Evolutionary conservation across 2,113 vertebrate genomes (phyloP).

Genomic region (Ceyx cyanopectus): DNA sequence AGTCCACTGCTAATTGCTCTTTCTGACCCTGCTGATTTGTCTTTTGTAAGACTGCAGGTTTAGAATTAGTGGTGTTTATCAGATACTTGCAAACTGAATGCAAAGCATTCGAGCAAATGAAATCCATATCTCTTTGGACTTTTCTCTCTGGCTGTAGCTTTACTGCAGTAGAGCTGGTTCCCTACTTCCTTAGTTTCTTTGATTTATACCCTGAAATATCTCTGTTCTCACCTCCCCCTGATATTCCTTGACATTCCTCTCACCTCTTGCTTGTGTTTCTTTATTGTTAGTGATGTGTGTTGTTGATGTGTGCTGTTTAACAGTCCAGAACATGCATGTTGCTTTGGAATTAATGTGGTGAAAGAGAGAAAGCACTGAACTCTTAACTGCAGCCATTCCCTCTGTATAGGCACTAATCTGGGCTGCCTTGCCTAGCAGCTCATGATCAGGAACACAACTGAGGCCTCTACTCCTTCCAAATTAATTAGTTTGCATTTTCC

Average conservation of each 20-base stretch:
- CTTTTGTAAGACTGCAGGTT: background rate
- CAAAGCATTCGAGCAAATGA: background rate
- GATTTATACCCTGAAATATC: background rate
- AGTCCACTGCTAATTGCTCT: background rate
- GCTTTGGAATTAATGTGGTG: background rate
- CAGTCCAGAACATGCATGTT: background rate
- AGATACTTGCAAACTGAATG: background rate
- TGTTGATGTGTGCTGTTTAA: background rate
- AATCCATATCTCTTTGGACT: background rate
- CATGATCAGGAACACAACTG: background rate
- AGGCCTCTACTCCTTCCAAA: background rate
- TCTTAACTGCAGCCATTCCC: background rate
- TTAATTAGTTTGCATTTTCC: background rate
- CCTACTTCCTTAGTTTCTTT: background rate
- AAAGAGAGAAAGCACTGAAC: background rate
- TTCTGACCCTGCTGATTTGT: background rate
- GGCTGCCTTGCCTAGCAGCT: background rate
- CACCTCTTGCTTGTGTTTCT: background rate
- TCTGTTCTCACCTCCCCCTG: background rate
- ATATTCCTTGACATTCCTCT: background rate
- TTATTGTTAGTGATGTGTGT: background rate
- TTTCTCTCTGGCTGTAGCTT: background rate
- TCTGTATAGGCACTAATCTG: background rate
- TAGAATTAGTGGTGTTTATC: background rate
- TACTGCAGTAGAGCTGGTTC: background rate